Percentiles rank a stretch among this genome's conserved stretches.
These are phyloP conservation scores for Shargacucullia verbasci DNA, from an alignment of 2,888 invertebrate species.

Conservation along the genomic window DNA sequence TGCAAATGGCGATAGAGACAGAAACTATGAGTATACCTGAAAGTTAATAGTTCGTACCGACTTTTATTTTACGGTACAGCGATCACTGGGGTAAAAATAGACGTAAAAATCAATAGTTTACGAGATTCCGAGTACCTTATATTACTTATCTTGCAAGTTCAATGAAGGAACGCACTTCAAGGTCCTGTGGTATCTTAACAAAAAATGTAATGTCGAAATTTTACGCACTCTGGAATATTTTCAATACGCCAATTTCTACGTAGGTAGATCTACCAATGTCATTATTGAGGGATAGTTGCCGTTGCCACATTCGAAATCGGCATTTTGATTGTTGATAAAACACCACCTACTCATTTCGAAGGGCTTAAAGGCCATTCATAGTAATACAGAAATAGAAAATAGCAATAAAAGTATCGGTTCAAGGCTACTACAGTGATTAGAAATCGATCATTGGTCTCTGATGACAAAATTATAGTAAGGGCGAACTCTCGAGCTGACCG, in stretches of 20 bases:
- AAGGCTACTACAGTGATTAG: constrained; percentile 74
- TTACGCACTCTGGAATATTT: constrained; percentile 1
- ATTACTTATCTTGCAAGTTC: constrained; percentile 6
- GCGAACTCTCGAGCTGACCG: constrained; percentile 69
- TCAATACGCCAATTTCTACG: no score
- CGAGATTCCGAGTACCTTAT: constrained; percentile 17
- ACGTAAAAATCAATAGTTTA: constrained; percentile 37
- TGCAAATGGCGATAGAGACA: no score
- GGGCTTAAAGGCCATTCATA: constrained; percentile 60
- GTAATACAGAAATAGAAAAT: constrained; percentile 58
- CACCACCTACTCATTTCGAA: constrained; percentile 1
- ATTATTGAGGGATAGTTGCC: no score
- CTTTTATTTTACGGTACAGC: constrained; percentile 35
- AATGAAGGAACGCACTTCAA: constrained; percentile 15
- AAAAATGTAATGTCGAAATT: constrained; percentile 13
- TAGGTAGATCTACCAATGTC: no score
- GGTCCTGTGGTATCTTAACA: constrained; percentile 1
- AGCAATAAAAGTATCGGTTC: constrained; percentile 50
- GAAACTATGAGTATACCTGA: no score
- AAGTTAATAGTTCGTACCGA: no score
- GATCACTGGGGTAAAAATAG: constrained; percentile 26
- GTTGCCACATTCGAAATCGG: no score
- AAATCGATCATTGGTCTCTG: constrained; percentile 74
- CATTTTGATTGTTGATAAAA: no score
- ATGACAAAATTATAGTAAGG: constrained; percentile 78